A percentile compares a stretch with the other conserved stretches of the same genome.
phyloP scores from a whole-genome alignment of 2,113 vertebrate species.

The Lagenorhynchus albirostris region DNA sequence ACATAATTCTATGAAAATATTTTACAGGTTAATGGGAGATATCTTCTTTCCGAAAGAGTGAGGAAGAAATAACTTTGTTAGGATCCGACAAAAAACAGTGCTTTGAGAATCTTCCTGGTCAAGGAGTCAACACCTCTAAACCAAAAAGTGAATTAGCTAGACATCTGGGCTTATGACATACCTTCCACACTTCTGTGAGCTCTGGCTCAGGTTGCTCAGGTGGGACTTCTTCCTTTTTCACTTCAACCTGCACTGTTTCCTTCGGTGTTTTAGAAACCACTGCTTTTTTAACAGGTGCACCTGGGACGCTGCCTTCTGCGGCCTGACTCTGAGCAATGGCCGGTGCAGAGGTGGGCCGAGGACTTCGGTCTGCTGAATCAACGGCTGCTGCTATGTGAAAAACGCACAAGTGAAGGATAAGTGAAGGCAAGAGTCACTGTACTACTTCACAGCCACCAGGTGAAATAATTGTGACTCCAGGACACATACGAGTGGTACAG shows the following conservation, averaged over 20 bases:
- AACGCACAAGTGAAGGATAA: conserved; percentile 30
- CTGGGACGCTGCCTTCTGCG: conserved; percentile 78
- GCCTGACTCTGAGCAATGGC: conserved; percentile 89
- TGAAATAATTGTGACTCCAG: conserved; percentile 2
- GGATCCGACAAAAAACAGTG: neutral
- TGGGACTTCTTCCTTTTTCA: conserved; percentile 80
- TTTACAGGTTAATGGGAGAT: neutral
- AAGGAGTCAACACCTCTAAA: neutral
- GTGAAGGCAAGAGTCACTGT: neutral
- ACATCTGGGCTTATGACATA: conserved; percentile 61
- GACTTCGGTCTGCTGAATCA: conserved; percentile 90
- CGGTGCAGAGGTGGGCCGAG: conserved; percentile 93
- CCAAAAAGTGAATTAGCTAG: neutral
- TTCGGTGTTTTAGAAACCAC: conserved; percentile 72
- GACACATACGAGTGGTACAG: neutral
- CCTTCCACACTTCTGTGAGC: conserved; percentile 85
- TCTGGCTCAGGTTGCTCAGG: conserved; percentile 77
- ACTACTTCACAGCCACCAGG: neutral
- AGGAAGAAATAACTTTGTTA: conserved; percentile 9
- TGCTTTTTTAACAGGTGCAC: conserved; percentile 57
- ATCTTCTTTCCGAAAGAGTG: neutral
- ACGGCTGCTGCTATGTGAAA: conserved; percentile 79
- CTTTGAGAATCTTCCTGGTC: conserved; percentile 10
- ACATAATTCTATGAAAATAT: neutral
- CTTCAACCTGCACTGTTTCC: conserved; percentile 79